Evolutionary conservation across 2,888 invertebrate species (phyloP).

Genomic region (Nebria salina): DNA sequence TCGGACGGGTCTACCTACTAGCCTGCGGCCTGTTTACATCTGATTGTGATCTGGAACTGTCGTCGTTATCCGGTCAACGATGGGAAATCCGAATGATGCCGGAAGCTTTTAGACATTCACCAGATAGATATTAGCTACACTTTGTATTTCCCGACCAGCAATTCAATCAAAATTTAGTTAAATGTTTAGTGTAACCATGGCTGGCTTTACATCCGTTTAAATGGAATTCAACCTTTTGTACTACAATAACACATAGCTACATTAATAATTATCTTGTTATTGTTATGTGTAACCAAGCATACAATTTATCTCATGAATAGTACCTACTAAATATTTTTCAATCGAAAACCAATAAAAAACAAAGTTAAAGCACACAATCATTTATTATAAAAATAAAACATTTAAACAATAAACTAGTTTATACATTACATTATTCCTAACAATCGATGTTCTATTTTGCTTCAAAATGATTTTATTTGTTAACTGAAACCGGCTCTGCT

Average conservation of each 20-base stretch:
- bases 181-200: background rate
- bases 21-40: slow-evolving; percentile 29
- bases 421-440: too few relatives aligned
- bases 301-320: too few relatives aligned
- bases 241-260: background rate
- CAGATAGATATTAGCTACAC: background rate
- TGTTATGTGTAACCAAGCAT: too few relatives aligned
- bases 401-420: too few relatives aligned
- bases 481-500: background rate
- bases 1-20: background rate
- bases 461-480: background rate
- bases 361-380: too few relatives aligned
- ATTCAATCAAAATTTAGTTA: background rate
- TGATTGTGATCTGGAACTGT: slow-evolving; percentile 29
- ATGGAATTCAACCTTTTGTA: background rate
- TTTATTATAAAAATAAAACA: too few relatives aligned
- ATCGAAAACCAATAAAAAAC: too few relatives aligned
- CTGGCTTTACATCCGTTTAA: background rate
- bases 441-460: too few relatives aligned
- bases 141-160: background rate
- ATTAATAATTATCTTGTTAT: too few relatives aligned
- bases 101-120: slow-evolving; percentile 7
- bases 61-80: slow-evolving; percentile 20
- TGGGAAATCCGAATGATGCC: slow-evolving; percentile 15
- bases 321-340: too few relatives aligned